A percentile compares a stretch with the other conserved stretches of the same genome.
Evolutionary conservation across 2,113 vertebrate species (phyloP).

Genomic region (Aldabrachelys gigantea): DNA sequence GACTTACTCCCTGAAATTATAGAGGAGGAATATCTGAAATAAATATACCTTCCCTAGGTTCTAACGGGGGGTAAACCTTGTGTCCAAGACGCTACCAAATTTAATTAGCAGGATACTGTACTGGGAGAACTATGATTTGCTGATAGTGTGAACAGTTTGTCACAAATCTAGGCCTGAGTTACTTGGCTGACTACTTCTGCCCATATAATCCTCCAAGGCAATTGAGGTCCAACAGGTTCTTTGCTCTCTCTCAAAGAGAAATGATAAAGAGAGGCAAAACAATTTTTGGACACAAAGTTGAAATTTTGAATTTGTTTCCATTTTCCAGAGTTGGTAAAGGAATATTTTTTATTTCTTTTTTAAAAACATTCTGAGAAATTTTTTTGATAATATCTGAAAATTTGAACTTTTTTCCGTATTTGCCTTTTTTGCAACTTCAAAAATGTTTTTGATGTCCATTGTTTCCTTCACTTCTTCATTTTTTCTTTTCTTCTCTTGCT

Average conservation of each 20-base stretch:
- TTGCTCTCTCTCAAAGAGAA: background rate
- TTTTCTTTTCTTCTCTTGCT: background rate
- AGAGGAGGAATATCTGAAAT: background rate
- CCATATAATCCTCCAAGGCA: background rate
- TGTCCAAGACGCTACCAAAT: background rate
- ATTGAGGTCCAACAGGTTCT: background rate
- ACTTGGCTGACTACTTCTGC: background rate
- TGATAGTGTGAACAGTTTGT: background rate
- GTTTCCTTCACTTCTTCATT: background rate
- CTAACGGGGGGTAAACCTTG: background rate
- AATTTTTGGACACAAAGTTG: background rate
- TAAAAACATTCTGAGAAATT: background rate
- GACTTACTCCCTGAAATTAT: background rate
- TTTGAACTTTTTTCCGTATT: background rate
- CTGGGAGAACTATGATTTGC: background rate
- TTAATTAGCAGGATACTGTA: background rate
- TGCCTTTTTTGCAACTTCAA: background rate
- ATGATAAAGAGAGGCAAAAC: background rate
- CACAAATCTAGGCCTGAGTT: background rate
- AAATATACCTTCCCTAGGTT: background rate
- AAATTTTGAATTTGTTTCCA: background rate
- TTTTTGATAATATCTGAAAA: background rate
- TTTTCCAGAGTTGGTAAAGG: background rate
- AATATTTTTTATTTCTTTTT: background rate
- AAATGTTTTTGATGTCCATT: background rate